Percentiles rank a stretch among this genome's conserved stretches.
Conservation (phyloP, 2,888 invertebrate species). For the Megalurothrips usitatus region DNA sequence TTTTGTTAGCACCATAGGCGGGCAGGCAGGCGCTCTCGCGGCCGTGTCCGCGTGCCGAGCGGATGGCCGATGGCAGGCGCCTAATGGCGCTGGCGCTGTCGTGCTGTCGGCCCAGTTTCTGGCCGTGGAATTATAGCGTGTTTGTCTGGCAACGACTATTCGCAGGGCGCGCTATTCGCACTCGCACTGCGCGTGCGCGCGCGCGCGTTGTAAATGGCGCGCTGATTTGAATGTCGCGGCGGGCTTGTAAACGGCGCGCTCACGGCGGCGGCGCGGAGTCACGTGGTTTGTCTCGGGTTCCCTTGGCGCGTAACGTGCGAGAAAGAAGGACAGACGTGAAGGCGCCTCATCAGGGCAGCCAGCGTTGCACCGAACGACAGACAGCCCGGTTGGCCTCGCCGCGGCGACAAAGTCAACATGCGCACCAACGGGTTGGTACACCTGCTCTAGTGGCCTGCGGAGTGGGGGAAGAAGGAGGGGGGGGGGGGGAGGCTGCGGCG, state of each 20-base stretch:
- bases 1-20: not conserved
- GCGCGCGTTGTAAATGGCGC: not conserved
- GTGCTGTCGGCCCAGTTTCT: not conserved
- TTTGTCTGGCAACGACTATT: not conserved
- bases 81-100: not conserved
- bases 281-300: not conserved
- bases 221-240: not conserved
- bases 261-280: not conserved
- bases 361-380: not conserved
- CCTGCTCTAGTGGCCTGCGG: not conserved
- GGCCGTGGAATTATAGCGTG: slow-evolving; percentile 3
- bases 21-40: not conserved
- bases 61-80: too few species aligned
- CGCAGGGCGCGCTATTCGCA: too few species aligned
- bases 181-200: too few species aligned
- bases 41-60: too few species aligned
- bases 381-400: not conserved
- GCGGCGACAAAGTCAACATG: not conserved
- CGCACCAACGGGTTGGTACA: not conserved
- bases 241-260: not conserved
- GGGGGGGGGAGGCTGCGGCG: not conserved
- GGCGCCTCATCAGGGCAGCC: not conserved
- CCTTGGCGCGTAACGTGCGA: too few species aligned
- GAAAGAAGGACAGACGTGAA: too few species aligned
- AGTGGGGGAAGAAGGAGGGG: not conserved